Base-by-base conservation (phyloP, 1,140 invertebrate species). In the Pseudomyrmex sp. region DNA sequence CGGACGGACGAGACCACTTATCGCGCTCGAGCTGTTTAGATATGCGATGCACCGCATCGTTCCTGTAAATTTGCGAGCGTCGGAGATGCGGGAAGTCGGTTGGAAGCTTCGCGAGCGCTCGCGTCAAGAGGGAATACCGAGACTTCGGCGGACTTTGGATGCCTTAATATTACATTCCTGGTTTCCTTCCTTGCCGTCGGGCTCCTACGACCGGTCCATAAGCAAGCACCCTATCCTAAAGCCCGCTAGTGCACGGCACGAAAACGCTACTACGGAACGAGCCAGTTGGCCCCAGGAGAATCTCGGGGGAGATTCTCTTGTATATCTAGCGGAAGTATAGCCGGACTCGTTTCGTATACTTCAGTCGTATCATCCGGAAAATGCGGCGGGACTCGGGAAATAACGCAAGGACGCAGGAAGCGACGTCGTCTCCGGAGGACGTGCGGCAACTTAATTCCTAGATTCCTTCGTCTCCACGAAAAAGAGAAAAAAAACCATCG, bases 91-190 rank as follows among this genome's bases (percentile, higher is more conserved):
- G 75, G n/a, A 72, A 85, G 80, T 70, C 80, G 75, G 44, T 56
- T 58, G 75, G 20, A 62, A 69, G 23, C 48, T 23, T 1, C 74
- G 26, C 69, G 58, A 35, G 35, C 35, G 35, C 35, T 35, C 63
- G 75, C 63, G 72, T 84, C 87, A 72, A 82, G 72, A 79, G 87
- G 87, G 88, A 89, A 89, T 89, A 89, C 87, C 68, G 72, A 88
- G 88, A 88, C 87, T 88, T 89, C 88, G 87, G 88, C 87, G 85
- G 87, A 89, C 88, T 87, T 86, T 62, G 82, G 87, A 89, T 85
- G 80, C 85, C 90, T 92, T 92, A 93, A 92, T 92, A 92, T 92
- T 88, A 89, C 90, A 92, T 91, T 89, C 89, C 90, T 90, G 89
- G 82, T 91, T 89, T 87, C 84, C 91, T 73, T 80, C 58, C 82